Evolutionary conservation across 53 echinoderm and acorn worm genomes (phyloP).

Genomic region (Holothuria leucospilota): DNA sequence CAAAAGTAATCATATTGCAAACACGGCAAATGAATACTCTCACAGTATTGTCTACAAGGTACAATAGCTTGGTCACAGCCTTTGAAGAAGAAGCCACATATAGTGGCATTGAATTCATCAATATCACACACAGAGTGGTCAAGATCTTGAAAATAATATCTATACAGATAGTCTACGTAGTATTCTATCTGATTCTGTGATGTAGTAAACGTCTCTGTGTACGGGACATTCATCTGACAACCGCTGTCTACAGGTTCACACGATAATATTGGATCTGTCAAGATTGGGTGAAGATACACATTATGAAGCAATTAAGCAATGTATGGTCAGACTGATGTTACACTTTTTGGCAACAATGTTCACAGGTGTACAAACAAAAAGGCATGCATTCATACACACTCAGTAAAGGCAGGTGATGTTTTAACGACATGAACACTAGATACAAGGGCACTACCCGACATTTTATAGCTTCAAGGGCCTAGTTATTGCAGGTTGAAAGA

Average conservation of each 20-base stretch:
- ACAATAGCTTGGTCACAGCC: slow-evolving; percentile 43
- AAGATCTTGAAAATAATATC: background rate
- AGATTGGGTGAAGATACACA: no score
- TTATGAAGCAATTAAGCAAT: no score
- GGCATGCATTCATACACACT: no score
- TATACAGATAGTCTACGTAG: background rate
- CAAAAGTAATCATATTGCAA: background rate
- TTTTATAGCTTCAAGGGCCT: no score
- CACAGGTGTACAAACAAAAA: no score
- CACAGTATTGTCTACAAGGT: slow-evolving; percentile 51
- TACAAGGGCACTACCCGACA: no score
- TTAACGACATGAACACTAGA: no score
- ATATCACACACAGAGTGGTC: background rate
- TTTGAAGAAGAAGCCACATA: slow-evolving; percentile 40
- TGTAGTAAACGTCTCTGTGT: slow-evolving; percentile 22
- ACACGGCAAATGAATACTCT: background rate
- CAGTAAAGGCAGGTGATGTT: no score
- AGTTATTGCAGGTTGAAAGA: no score
- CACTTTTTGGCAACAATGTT: no score
- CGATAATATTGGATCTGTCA: background rate
- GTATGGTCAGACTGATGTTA: no score
- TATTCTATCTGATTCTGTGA: slow-evolving; percentile 1
- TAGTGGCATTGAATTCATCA: slow-evolving; percentile 26
- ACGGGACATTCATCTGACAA: slow-evolving; percentile 37
- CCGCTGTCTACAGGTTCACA: background rate